phyloP scores from a whole-genome alignment of 2,113 vertebrate species.

The Scomber scombrus region DNA sequence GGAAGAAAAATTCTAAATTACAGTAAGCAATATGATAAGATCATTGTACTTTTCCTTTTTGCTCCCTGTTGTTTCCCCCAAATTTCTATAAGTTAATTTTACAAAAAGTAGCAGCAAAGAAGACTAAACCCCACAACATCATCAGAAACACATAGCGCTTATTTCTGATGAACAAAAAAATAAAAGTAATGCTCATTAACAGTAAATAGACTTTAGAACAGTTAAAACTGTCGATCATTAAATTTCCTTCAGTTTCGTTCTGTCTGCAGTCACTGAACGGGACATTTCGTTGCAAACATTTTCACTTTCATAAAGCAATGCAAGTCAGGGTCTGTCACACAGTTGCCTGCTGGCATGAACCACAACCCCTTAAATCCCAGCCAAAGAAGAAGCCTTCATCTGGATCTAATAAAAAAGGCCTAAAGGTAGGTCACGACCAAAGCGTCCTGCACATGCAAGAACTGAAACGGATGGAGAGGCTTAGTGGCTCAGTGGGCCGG shows the following conservation, averaged over 20 bases:
- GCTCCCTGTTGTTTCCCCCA: background rate
- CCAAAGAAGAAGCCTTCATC: constrained; percentile 40
- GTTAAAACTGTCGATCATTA: constrained; percentile 27
- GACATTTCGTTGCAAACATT: constrained; percentile 10
- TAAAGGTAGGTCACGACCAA: constrained; percentile 60
- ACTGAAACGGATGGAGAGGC: constrained; percentile 63
- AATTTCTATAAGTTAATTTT: background rate
- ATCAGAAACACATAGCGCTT: constrained; percentile 28
- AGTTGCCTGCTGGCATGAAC: constrained; percentile 47
- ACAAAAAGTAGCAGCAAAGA: constrained; percentile 10
- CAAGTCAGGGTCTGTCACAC: constrained; percentile 52
- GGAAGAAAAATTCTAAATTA: constrained; percentile 6
- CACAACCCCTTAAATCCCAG: constrained; percentile 44
- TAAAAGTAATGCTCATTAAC: background rate
- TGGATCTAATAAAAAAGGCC: constrained; percentile 73
- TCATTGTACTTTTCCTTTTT: background rate
- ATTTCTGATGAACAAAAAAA: constrained; percentile 31
- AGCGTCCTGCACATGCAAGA: constrained; percentile 55
- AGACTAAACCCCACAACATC: constrained; percentile 13
- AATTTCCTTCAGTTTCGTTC: constrained; percentile 18
- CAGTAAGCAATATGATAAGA: background rate
- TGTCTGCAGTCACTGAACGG: constrained; percentile 23
- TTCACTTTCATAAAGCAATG: constrained; percentile 49
- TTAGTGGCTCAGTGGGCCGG: constrained; percentile 63
- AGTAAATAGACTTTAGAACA: background rate